phyloP scores from a whole-genome alignment of 2,797 vertebrate genomes.

The Gila robusta region DNA sequence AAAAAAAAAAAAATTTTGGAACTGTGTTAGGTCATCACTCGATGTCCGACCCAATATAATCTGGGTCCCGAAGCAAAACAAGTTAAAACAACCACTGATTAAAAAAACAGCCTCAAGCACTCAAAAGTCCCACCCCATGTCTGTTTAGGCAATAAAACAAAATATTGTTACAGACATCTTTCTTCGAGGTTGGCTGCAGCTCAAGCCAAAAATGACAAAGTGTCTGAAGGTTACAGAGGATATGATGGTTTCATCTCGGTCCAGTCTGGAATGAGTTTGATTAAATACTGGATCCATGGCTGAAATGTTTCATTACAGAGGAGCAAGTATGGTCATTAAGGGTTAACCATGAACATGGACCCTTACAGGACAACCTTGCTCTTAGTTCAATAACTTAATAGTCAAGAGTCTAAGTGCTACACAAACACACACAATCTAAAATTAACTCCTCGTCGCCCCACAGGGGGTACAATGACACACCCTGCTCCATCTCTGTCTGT shows the following conservation, averaged over 20 bases:
- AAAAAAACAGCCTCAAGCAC: constrained; percentile 4
- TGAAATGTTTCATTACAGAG: constrained; percentile 49
- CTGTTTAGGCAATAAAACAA: constrained; percentile 15
- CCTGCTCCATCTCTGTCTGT: not conserved
- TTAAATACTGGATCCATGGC: constrained; percentile 31
- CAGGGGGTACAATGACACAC: not conserved
- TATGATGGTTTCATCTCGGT: constrained; percentile 7
- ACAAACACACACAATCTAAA: constrained; percentile 41
- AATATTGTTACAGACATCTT: constrained; percentile 15
- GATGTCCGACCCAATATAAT: not conserved
- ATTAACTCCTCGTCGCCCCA: not conserved
- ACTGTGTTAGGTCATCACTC: not conserved
- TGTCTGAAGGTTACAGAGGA: constrained; percentile 18
- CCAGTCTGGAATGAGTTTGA: constrained; percentile 3
- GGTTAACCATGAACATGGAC: constrained; percentile 28
- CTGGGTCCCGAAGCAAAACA: not conserved
- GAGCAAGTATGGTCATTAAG: constrained; percentile 17
- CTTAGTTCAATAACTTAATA: constrained; percentile 40
- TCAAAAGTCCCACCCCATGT: constrained; percentile 8
- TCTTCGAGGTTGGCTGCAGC: constrained; percentile 6
- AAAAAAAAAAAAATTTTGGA: too few species aligned
- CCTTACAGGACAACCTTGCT: constrained; percentile 35
- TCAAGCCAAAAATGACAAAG: not conserved
- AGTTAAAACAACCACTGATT: constrained; percentile 24
- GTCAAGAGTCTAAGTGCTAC: not conserved